Evolutionary conservation across 2,888 invertebrate genomes (phyloP), one percentile per base, ranked within the genome.

Genomic region (Zele albiditarsus): DNA sequence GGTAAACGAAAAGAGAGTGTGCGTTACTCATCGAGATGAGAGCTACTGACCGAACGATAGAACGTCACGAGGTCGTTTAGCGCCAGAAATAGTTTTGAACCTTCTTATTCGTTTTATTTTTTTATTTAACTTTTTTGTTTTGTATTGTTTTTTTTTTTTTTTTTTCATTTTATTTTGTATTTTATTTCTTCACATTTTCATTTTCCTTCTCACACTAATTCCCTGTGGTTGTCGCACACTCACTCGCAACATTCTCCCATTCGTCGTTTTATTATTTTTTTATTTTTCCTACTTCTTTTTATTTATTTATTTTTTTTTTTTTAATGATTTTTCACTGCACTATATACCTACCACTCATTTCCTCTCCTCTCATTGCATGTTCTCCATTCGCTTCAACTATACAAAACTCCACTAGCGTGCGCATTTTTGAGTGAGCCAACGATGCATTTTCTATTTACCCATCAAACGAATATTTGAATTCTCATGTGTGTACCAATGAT

Each of bases 51-150:
- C 77, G 75, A 81, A 79, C 82, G 80, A 83, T 83, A 84, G 81
- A 80, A 82, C 84, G 84, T 84, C 84, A 84, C 85, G 85, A 83
- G 84, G 84, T 85, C 86, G 84, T 81, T 83, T 79, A 79, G 80
- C 81, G 83, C 83, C 85, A 82, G 82, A 85, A 86, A 86, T 85
- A 85, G 84, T 81, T 80, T 79, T 79, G 81, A 83, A 86, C 81
- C 85, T 84, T 83, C 83, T 86, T 84, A 85, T 82, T 85, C 80
- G 83, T 85, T 84, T 81, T 82, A 31, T 63, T 28, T n/a, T 63
- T 84, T 81, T 82, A 80, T 76, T 75, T 67, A 53, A 73, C 70
- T 78, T 73, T 71, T n/a, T n/a, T n/a, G n/a, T n/a, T n/a, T 76
- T 28, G 25, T 8, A 25, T 27, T 23, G 20, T 23, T 20, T 58